These are phyloP conservation scores for Latheticus oryzae DNA, from an alignment of 2,888 invertebrate species.

Conservation along the genomic window DNA sequence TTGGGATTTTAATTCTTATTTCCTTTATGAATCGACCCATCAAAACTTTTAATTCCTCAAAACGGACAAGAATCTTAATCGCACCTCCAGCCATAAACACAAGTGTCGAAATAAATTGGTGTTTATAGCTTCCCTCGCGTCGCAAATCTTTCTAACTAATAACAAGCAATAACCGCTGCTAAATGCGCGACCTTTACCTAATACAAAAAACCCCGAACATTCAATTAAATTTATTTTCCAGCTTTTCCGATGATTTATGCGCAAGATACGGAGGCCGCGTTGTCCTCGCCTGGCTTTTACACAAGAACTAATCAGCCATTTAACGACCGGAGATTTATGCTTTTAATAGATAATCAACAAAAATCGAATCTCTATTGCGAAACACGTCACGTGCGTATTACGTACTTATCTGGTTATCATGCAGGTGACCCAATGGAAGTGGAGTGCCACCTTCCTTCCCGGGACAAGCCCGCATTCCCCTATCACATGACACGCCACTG, in stretches of 20 bases:
- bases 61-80: conserved; percentile 7
- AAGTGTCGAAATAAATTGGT: conserved; percentile 24
- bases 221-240: conserved; percentile 42
- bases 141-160: conserved; percentile 29
- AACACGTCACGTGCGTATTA: conserved; percentile 36
- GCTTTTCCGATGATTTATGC: conserved; percentile 40
- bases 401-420: conserved; percentile 41
- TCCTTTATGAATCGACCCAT: neutral
- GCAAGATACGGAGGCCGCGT: conserved; percentile 38
- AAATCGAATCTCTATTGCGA: conserved; percentile 18
- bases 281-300: conserved; percentile 38
- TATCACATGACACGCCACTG: conserved; percentile 52
- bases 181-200: conserved; percentile 37
- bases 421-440: conserved; percentile 52
- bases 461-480: conserved; percentile 51
- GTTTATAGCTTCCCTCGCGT: conserved; percentile 29
- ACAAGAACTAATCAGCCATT: conserved; percentile 39
- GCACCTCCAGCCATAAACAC: conserved; percentile 17
- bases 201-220: too few species aligned
- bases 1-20: too few species aligned
- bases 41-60: too few species aligned
- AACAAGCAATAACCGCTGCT: conserved; percentile 31
- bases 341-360: conserved; percentile 8
- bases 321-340: conserved; percentile 34
- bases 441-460: conserved; percentile 42